Conservation (phyloP, 2,797 vertebrate species). For the Semotilus atromaculatus region DNA sequence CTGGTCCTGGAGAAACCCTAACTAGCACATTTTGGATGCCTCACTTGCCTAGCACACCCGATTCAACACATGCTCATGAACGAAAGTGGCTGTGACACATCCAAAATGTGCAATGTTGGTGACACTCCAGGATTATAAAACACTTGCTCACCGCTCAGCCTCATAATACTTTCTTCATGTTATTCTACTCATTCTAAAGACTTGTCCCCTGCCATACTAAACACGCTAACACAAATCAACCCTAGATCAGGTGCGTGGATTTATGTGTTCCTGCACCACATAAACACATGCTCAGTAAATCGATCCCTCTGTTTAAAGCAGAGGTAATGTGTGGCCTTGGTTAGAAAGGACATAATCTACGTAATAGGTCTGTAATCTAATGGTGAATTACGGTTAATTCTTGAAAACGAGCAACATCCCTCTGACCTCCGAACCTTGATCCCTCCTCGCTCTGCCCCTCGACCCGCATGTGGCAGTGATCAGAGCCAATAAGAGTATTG, state of each 20-base stretch:
- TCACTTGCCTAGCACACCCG: not conserved
- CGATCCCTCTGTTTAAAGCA: not conserved
- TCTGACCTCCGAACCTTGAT: constrained; percentile 48
- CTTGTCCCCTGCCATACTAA: not conserved
- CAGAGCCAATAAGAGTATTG: constrained; percentile 52
- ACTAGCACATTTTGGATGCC: not conserved
- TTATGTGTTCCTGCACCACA: constrained; percentile 10
- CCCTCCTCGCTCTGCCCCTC: not conserved
- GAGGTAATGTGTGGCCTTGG: constrained; percentile 16
- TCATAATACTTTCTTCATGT: not conserved
- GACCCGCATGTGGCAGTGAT: constrained; percentile 59
- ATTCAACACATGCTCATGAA: not conserved
- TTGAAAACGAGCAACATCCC: constrained; percentile 54
- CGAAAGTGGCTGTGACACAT: not conserved
- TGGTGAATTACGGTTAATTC: constrained; percentile 50
- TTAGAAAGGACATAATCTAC: constrained; percentile 23
- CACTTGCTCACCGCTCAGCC: not conserved
- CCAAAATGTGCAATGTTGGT: not conserved
- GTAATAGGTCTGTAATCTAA: constrained; percentile 43
- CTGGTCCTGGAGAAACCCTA: not conserved
- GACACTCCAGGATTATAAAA: not conserved
- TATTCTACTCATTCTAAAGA: not conserved
- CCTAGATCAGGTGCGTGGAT: not conserved
- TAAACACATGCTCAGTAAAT: constrained; percentile 10
- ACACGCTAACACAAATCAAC: not conserved